Evolutionary conservation across 1,140 invertebrate species (phyloP).

Genomic region (Phenacoccus solenopsis): DNA sequence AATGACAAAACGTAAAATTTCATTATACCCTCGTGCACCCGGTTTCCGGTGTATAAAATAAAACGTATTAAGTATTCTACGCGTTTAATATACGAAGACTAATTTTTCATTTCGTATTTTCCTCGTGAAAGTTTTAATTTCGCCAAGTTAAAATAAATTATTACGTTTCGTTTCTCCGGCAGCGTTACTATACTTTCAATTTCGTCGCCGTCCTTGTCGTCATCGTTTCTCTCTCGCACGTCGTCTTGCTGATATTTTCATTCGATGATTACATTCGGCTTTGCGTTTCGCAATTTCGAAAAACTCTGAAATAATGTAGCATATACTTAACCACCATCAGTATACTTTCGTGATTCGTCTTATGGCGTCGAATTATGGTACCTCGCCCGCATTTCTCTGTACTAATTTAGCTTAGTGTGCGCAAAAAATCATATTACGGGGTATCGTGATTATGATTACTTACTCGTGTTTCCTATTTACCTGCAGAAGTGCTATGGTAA

Average conservation of each 20-base stretch:
- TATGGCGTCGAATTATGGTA: too few relatives aligned
- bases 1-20: not conserved
- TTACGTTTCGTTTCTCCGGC: conserved; percentile 4
- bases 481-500: too few relatives aligned
- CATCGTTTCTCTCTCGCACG: not conserved
- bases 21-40: not conserved
- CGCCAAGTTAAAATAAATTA: not conserved
- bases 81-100: conserved; percentile 1
- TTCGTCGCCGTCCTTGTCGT: not conserved
- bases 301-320: too few relatives aligned
- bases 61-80: conserved; percentile 2
- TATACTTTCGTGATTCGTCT: too few relatives aligned
- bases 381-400: too few relatives aligned
- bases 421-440: too few relatives aligned
- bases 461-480: too few relatives aligned
- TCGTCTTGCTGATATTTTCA: not conserved
- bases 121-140: conserved; percentile 2
- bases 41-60: not conserved
- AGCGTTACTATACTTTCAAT: not conserved
- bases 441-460: too few relatives aligned
- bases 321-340: too few relatives aligned
- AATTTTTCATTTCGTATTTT: conserved; percentile 3
- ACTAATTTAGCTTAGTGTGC: too few relatives aligned
- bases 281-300: too few relatives aligned
- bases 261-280: not conserved